Base-by-base conservation (phyloP, 1,140 invertebrate genomes). In the Lysiphlebus fabarum region DNA sequence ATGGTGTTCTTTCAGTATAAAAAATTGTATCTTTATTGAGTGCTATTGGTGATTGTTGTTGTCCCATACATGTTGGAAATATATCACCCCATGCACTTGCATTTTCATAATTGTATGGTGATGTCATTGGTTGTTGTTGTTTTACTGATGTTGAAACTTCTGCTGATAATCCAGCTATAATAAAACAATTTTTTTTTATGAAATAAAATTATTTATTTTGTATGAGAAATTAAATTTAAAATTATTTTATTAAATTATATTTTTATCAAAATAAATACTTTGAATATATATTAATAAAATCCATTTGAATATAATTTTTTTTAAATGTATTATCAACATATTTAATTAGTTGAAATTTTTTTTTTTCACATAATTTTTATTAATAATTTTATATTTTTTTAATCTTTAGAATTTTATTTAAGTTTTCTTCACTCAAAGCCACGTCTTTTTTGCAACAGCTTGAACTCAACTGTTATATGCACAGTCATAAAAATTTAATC, bases 11-110 rank as follows among this genome's bases (percentile, higher is more conserved):
- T 9, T 41, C 42, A 7, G 34, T 42, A 26, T 44, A 48, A 6
- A 42, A 37, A 38, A 68, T 45, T 38, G 55, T 14, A 37, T 56
- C 26, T 5, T 41, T 26, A 8, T 62, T 53, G 5, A 77, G 67
- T 41, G 77, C 65, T 26, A 77, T 73, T 2, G 75, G 75, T 10
- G 73, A 75, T 56, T 77, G 75, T 6, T 60, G 44, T 10, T 56
- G 51, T 1, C 71, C 67, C 1, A 58, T 62, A 47, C 66, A 67
- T 0, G 36, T 17, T 6, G 59, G 55, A 54, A 17, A 64, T 10
- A 56, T 38, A 11, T 48, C 9, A 42, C 12, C 26, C 66, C 66
- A 67, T 37, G 10, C n/a, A 54, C 65, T 62, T 42, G 62, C 38
- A 54, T 55, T 10, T 6, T 45, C 7, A 37, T 59, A 63, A 51